Evolutionary conservation across 1,140 invertebrate species (phyloP).

Genomic region (Temnothorax nylanderi): DNA sequence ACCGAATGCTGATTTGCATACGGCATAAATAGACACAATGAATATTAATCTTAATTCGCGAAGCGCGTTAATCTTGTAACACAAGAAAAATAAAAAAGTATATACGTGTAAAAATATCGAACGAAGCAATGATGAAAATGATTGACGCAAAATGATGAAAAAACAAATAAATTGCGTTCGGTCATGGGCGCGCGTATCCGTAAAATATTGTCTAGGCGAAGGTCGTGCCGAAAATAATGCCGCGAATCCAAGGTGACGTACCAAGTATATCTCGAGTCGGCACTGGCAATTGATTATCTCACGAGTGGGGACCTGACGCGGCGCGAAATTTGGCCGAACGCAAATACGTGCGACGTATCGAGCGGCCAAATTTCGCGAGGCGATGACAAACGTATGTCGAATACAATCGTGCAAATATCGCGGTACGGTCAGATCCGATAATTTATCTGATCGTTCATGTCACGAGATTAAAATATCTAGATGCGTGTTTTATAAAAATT

Average conservation of each 20-base stretch:
- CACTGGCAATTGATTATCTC: slow-evolving; percentile 36
- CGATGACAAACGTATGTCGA: neutral
- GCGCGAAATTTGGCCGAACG: slow-evolving; percentile 3
- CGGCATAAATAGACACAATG: neutral
- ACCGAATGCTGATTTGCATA: neutral
- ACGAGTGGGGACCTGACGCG: neutral
- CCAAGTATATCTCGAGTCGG: slow-evolving; percentile 11
- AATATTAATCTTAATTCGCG: neutral
- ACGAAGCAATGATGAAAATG: neutral
- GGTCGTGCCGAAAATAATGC: slow-evolving; percentile 37
- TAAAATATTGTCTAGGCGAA: neutral
- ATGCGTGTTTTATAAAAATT: neutral
- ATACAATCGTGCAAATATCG: neutral
- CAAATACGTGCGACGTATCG: neutral
- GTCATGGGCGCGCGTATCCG: neutral
- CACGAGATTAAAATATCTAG: neutral
- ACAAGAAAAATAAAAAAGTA: neutral
- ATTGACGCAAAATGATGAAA: too few species aligned
- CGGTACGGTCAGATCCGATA: too few species aligned
- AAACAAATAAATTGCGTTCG: neutral
- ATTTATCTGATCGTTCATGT: neutral
- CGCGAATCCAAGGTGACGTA: slow-evolving; percentile 10
- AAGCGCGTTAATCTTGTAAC: neutral
- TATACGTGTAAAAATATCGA: neutral
- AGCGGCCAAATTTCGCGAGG: neutral